Evolutionary conservation across 35 echinoderm and acorn worm species (phyloP).

Genomic region (Heliocidaris tuberculata): DNA sequence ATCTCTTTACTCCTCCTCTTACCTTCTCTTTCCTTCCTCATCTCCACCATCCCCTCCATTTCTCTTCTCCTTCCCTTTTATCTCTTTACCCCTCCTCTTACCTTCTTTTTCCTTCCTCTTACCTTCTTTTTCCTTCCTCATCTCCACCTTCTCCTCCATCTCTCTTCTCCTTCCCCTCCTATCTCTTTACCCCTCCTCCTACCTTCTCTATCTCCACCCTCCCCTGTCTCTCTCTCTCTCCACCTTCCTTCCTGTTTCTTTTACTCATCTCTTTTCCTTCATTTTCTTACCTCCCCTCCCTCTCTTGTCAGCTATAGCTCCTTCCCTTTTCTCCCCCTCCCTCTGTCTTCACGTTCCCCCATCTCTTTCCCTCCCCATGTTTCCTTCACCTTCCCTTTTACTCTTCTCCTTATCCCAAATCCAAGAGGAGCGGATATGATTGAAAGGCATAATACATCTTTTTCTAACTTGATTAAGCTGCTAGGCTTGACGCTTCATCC

Average conservation of each 20-base stretch:
- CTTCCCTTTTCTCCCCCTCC: neutral
- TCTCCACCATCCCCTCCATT: neutral
- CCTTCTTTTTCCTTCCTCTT: neutral
- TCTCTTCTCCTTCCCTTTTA: neutral
- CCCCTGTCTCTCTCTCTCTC: neutral
- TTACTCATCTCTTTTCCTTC: neutral
- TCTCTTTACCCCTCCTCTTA: neutral
- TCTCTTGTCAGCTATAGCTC: neutral
- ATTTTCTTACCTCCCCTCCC: neutral
- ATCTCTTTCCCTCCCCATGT: neutral
- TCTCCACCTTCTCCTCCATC: neutral
- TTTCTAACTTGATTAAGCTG: conserved; percentile 38
- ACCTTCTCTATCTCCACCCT: neutral
- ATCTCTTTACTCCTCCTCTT: neutral
- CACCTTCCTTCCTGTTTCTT: neutral
- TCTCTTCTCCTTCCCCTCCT: neutral
- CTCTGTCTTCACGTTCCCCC: neutral
- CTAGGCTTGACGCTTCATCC: conserved; percentile 22
- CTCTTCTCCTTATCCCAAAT: neutral
- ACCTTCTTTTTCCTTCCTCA: neutral
- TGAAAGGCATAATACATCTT: neutral
- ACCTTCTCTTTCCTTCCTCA: neutral
- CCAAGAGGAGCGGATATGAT: conserved; percentile 2
- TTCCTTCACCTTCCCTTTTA: neutral
- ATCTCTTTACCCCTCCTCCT: neutral